Conservation (phyloP, 2,797 vertebrate species). For the Bufotes viridis region DNA sequence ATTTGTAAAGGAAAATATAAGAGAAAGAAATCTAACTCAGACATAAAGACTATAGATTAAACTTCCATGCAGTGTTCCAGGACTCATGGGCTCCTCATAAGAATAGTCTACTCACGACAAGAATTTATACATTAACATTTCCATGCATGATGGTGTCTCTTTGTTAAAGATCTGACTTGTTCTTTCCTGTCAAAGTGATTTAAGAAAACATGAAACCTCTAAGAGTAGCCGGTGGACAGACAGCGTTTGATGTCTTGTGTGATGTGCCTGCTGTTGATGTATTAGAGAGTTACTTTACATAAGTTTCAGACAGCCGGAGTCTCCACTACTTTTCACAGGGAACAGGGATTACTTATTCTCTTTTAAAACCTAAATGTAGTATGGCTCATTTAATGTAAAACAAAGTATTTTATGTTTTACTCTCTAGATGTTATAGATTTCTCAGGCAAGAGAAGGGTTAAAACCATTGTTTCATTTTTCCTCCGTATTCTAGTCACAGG, state of each 20-base stretch:
- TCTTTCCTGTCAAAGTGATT: slow-evolving; percentile 49
- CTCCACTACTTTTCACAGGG: neutral
- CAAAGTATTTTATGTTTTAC: neutral
- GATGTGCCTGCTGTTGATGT: slow-evolving; percentile 5
- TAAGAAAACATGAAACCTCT: slow-evolving; percentile 41
- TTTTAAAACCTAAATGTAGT: neutral
- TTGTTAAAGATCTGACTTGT: slow-evolving; percentile 24
- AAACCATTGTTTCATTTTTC: neutral
- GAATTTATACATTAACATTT: neutral
- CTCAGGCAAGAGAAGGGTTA: neutral
- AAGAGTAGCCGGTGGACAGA: slow-evolving; percentile 5
- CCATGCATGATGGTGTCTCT: neutral
- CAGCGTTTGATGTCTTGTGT: slow-evolving; percentile 50
- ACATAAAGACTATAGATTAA: neutral
- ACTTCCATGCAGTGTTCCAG: neutral
- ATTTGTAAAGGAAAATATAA: neutral
- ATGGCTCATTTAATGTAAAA: neutral
- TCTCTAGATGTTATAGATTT: neutral
- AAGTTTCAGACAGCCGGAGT: slow-evolving; percentile 46
- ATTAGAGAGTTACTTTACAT: slow-evolving; percentile 47
- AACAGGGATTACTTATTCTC: neutral
- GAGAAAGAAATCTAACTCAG: neutral
- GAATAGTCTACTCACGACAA: neutral
- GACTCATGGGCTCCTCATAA: neutral
- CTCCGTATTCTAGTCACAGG: slow-evolving; percentile 14